These are phyloP conservation scores for Gymnoscopelus braueri DNA, from an alignment of 2,797 vertebrate genomes.

Conservation along the genomic window DNA sequence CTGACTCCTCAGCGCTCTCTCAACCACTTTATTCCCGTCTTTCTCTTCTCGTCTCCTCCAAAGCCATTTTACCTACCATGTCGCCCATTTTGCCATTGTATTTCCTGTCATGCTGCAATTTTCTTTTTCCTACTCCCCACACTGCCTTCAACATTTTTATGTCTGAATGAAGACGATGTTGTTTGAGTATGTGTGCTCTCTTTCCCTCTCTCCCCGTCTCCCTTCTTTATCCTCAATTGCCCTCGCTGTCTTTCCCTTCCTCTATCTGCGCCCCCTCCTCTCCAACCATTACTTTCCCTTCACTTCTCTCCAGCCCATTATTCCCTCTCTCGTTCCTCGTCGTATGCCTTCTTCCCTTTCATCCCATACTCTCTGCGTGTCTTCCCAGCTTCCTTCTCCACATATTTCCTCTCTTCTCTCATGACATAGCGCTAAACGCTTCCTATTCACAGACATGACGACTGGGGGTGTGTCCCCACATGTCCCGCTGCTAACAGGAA, in stretches of 20 bases:
- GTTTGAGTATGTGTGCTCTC: constrained; percentile 35
- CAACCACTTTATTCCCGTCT: constrained; percentile 18
- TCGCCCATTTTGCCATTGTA: constrained; percentile 52
- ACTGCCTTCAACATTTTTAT: constrained; percentile 43
- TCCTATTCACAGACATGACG: constrained; percentile 62
- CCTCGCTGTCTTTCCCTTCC: not conserved
- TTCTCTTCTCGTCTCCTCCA: constrained; percentile 24
- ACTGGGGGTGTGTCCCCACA: constrained; percentile 47
- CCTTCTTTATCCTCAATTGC: constrained; percentile 46
- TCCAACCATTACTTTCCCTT: constrained; percentile 1
- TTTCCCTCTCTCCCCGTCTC: not conserved
- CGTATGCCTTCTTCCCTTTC: too few relatives aligned
- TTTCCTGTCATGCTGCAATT: constrained; percentile 54
- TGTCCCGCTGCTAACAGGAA: constrained; percentile 69
- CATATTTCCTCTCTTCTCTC: not conserved
- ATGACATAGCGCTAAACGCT: constrained; percentile 53
- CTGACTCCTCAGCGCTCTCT: constrained; percentile 50
- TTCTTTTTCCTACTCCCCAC: constrained; percentile 12
- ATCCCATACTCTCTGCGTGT: not conserved
- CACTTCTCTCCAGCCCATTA: too few relatives aligned
- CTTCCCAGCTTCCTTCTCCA: not conserved
- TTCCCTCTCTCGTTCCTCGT: too few relatives aligned
- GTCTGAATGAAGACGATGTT: constrained; percentile 34
- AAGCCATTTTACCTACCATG: constrained; percentile 54
- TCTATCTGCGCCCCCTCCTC: constrained; percentile 2